A percentile compares a stretch with the other conserved stretches of the same genome.
Evolutionary conservation across 2,888 invertebrate species (phyloP).

Genomic region (Belgica antarctica): DNA sequence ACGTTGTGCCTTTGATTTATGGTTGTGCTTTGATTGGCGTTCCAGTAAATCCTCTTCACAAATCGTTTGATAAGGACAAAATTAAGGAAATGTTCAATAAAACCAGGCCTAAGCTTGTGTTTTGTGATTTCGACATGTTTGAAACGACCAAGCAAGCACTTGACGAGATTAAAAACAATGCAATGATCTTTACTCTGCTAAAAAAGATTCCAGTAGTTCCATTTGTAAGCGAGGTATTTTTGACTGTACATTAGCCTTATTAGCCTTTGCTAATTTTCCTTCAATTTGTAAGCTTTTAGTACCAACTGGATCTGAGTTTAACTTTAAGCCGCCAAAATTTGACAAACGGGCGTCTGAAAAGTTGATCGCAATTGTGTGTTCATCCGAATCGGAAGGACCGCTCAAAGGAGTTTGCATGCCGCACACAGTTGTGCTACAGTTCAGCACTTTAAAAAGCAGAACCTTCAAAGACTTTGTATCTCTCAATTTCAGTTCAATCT

Average conservation of each 20-base stretch:
- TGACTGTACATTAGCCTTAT: too few species aligned
- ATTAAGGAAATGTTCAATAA: constrained; percentile 16
- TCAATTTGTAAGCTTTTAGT: too few species aligned
- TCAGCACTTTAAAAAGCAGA: not conserved
- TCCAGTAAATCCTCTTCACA: constrained; percentile 50
- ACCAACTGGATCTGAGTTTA: constrained; percentile 32
- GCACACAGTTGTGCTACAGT: constrained; percentile 22
- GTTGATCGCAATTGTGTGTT: constrained; percentile 27
- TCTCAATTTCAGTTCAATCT: constrained; percentile 33
- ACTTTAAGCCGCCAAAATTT: constrained; percentile 28
- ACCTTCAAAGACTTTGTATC: constrained; percentile 12
- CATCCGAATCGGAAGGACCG: not conserved
- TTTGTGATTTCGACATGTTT: constrained; percentile 31
- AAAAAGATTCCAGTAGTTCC: constrained; percentile 35
- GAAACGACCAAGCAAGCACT: constrained; percentile 30
- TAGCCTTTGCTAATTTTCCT: too few species aligned
- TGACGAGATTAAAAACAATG: constrained; percentile 30
- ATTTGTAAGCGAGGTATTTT: constrained; percentile 33
- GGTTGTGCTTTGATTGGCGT: constrained; percentile 49
- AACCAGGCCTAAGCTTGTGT: constrained; percentile 20
- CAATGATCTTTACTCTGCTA: constrained; percentile 30
- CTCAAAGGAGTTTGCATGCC: constrained; percentile 31
- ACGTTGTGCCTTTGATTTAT: constrained; percentile 48
- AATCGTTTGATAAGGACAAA: constrained; percentile 30
- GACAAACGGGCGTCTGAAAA: constrained; percentile 23